Base-by-base conservation (phyloP, 2,797 vertebrate genomes). In the Urophycis tenuis region DNA sequence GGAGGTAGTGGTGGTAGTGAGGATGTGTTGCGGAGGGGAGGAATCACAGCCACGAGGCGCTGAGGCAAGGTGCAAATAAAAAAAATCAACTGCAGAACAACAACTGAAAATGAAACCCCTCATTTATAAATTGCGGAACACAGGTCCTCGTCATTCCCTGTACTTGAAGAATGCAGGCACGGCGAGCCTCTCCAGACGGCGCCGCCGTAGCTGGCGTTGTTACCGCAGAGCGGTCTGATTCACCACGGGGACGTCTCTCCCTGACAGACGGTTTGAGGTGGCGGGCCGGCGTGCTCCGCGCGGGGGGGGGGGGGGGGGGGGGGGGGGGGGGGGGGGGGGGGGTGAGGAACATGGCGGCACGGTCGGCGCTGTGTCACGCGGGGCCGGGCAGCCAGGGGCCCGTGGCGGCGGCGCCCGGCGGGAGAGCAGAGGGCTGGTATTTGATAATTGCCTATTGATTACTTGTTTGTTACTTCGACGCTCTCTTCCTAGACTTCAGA, bases 11-110 rank as follows among this genome's bases (percentile, higher is more conserved):
- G 87, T 82, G 88, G 87, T 88, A 45, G 71, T 86, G 84, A 88
- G n/a, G n/a, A 90, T 85, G 90, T 90, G 89, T 88, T 90, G 87
- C 82, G 87, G 86, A 88, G 87, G 89, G 89, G 72, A 89, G 85
- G 87, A 87, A 81, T 90, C 86, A 83, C 88, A 89, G 80, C 64
- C 85, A 86, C 25, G 74, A 91, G 90, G 90, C 91, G 89, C 88
- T 85, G 92, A 90, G 88, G 86, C 78, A 87, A 91, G 88, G 90
- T 86, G 91, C 84, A 91, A 89, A 91, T 89, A 87, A 87, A 85
- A 81, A 78, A 89, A 91, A 89, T 91, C 84, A 81, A 72, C 45
- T 22, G 77, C 82, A 78, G 84, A 83, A 85, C 15, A 71, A 76
- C 41, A 60, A 33, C 81, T 71, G 77, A 87, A 88, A 89, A 90